Base-by-base conservation (phyloP, 2,113 vertebrate species). In the Alligator mississippiensis region DNA sequence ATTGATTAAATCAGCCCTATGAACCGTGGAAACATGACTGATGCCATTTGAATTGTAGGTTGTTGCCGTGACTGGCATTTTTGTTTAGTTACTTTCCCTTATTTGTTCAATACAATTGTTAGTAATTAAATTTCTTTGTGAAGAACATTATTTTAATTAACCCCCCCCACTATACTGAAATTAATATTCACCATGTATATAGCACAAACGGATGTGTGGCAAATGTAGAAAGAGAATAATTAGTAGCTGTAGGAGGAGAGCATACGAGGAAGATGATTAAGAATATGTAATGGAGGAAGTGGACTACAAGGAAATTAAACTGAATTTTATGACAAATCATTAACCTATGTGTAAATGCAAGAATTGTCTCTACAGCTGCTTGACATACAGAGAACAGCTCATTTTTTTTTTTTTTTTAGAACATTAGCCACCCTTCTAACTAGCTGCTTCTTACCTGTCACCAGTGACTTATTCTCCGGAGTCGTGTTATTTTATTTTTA, bases 291-390 rank as follows among this genome's bases (percentile, higher is more conserved):
- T 61, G 90, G 83, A 89, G 94, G 94, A 95, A 94, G 89, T 16
- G 94, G 88, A 90, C 80, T 88, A 90, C 80, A 88, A 94, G 84
- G 88, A 96, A 95, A 96, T 95, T 72, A 92, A 96, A 88, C 82
- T 11, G 78, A 84, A 89, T 88, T 94, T 94, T 90, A 94, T 80
- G 90, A 92, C 92, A 90, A 97, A 91, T 96, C 95, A 95, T 95
- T 91, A 93, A 94, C 94, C 92, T 92, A 88, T 81, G 94, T 93
- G 88, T 95, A 94, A 94, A 95, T 92, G 84, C 0, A 55, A 94
- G 66, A 78, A 21, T 94, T 92, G 80, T 94, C 76, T 93, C 87
- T 90, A 63, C 82, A 93, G 88, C 82, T 80, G 84, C 94, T 96
- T 91, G 93, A 90, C 0, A 3, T 90, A 59, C 58, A 93, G 82